A percentile compares a stretch with the other conserved stretches of the same genome.
Conservation (phyloP, 1,140 invertebrate species). For the Ips typographus region DNA sequence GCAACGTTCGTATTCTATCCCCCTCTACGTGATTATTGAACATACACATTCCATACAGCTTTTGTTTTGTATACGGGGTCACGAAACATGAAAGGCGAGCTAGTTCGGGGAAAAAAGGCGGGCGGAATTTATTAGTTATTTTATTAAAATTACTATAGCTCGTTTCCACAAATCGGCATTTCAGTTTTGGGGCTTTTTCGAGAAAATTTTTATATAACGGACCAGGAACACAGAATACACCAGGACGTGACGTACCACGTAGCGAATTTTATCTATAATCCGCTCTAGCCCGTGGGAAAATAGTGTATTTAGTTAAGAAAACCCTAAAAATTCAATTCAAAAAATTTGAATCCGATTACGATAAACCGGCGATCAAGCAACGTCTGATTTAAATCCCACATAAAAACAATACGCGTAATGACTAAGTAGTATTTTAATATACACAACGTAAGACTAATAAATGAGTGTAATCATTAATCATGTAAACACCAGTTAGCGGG, state of each 20-base stretch:
- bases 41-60: background rate
- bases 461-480: conserved; percentile 24
- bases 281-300: conserved; percentile 2
- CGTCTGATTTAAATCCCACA: background rate
- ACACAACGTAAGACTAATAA: conserved; percentile 1
- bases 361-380: background rate
- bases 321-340: too few species aligned
- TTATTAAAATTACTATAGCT: conserved; percentile 45
- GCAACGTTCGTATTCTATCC: background rate
- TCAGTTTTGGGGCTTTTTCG: conserved; percentile 50
- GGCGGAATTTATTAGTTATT: conserved; percentile 44
- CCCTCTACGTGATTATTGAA: background rate
- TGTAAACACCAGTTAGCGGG: background rate
- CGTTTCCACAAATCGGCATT: conserved; percentile 42
- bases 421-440: conserved; percentile 1
- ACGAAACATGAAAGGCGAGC: conserved; percentile 5
- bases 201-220: conserved; percentile 52
- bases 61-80: conserved; percentile 5
- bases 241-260: conserved; percentile 30
- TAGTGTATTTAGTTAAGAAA: too few species aligned
- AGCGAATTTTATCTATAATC: conserved; percentile 25
- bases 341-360: too few species aligned
- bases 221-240: conserved; percentile 44
- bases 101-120: background rate
- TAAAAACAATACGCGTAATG: conserved; percentile 12